Conservation (phyloP, 64 coral and sea anemone genomes). For the Dendrophyllia cribrosa region DNA sequence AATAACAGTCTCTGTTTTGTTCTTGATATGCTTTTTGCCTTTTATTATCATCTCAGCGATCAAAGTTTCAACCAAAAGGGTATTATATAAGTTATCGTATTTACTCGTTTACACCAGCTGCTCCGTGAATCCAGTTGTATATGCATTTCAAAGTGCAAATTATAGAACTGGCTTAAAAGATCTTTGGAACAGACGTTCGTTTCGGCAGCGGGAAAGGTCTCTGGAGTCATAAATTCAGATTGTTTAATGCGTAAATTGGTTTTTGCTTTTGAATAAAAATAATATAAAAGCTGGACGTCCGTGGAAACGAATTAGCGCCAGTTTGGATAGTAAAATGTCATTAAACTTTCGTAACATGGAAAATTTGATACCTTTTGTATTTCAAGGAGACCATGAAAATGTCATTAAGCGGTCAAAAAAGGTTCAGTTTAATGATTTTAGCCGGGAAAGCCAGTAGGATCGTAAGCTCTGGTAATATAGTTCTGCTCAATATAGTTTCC, state of each 20-base stretch:
- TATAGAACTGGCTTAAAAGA: conserved; percentile 70
- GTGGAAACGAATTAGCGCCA: no score
- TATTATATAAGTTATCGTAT: conserved; percentile 35
- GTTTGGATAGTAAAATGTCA: no score
- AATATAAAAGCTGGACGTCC: no score
- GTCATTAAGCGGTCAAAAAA: no score
- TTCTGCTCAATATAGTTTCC: no score
- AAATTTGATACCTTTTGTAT: no score
- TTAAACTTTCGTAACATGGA: no score
- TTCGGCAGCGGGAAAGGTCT: neutral
- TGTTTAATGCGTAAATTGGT: neutral
- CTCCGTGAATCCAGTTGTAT: conserved; percentile 64
- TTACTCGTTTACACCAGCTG: conserved; percentile 45
- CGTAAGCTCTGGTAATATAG: no score
- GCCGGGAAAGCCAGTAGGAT: no score
- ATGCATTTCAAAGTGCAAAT: conserved; percentile 71
- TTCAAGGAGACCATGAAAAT: no score
- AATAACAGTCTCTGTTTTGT: conserved; percentile 44
- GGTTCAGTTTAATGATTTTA: no score
- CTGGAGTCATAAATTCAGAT: neutral
- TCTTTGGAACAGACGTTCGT: neutral
- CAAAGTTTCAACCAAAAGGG: neutral
- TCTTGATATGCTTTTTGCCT: conserved; percentile 48
- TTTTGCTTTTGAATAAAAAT: neutral
- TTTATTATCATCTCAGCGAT: conserved; percentile 43